These are phyloP conservation scores for Lytechinus pictus DNA, from an alignment of 35 echinoderm and acorn worm species.

Conservation along the genomic window DNA sequence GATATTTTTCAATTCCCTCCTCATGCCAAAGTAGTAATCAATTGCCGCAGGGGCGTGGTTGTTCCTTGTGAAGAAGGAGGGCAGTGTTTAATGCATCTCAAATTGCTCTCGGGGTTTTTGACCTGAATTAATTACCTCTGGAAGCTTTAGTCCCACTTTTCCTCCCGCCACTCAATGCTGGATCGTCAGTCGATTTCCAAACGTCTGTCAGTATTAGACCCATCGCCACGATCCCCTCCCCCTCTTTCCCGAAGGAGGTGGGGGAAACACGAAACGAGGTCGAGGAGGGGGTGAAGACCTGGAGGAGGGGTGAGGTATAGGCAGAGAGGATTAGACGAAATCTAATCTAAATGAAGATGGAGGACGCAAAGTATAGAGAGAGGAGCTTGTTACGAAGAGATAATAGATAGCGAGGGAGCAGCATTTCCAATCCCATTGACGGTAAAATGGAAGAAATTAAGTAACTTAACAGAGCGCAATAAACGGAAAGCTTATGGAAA, in stretches of 20 bases:
- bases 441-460: background rate
- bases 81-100: constrained; percentile 1
- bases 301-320: background rate
- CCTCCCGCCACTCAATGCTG: background rate
- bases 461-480: background rate
- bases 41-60: background rate
- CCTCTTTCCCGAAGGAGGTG: background rate
- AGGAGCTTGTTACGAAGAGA: background rate
- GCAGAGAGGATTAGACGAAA: background rate
- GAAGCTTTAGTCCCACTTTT: constrained; percentile 5
- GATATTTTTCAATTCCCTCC: background rate
- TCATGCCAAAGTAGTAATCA: background rate
- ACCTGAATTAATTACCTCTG: constrained; percentile 18
- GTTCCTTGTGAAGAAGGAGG: background rate
- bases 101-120: constrained; percentile 1
- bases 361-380: background rate
- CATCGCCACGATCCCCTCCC: background rate
- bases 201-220: constrained; percentile 10
- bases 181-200: constrained; percentile 2
- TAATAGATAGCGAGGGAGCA: background rate
- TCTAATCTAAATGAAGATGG: background rate
- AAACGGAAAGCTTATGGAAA: background rate
- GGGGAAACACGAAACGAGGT: background rate
- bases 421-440: background rate
- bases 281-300: background rate